Conservation (phyloP, 1,140 invertebrate genomes). For the Zelostemma sp. region DNA sequence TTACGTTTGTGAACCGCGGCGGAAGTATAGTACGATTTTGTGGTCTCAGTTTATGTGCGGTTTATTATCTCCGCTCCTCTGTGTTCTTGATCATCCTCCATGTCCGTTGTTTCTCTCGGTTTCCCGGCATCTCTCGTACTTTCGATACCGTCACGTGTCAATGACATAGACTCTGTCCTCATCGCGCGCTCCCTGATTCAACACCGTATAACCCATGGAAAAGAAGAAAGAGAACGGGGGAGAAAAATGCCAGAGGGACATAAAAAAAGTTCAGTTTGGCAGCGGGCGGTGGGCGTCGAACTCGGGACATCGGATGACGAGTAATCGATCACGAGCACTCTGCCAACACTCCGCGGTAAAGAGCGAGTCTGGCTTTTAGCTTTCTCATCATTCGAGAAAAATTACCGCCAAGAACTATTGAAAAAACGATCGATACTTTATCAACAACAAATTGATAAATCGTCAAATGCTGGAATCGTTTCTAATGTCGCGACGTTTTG, state of each 20-base stretch:
- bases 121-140: not conserved
- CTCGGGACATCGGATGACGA: conserved; percentile 63
- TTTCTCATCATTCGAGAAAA: conserved; percentile 18
- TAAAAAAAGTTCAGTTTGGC: conserved; percentile 58
- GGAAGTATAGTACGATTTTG: not conserved
- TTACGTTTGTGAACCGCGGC: not conserved
- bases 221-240: conserved; percentile 5
- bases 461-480: no score
- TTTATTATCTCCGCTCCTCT: conserved; percentile 1
- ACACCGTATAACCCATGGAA: not conserved
- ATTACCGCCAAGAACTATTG: not conserved
- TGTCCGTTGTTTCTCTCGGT: conserved; percentile 2
- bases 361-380: conserved; percentile 26
- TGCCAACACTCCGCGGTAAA: conserved; percentile 57
- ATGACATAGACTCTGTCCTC: not conserved
- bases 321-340: conserved; percentile 68
- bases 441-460: no score
- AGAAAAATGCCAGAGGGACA: conserved; percentile 26
- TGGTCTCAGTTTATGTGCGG: not conserved
- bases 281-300: conserved; percentile 50
- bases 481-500: no score
- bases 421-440: not conserved
- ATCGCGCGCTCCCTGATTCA: not conserved
- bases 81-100: conserved; percentile 2
- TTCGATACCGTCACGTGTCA: conserved; percentile 6